Percentiles rank a stretch among this genome's conserved stretches.
phyloP scores from a whole-genome alignment of 2,113 vertebrate species.

The Aptenodytes forsteri region DNA sequence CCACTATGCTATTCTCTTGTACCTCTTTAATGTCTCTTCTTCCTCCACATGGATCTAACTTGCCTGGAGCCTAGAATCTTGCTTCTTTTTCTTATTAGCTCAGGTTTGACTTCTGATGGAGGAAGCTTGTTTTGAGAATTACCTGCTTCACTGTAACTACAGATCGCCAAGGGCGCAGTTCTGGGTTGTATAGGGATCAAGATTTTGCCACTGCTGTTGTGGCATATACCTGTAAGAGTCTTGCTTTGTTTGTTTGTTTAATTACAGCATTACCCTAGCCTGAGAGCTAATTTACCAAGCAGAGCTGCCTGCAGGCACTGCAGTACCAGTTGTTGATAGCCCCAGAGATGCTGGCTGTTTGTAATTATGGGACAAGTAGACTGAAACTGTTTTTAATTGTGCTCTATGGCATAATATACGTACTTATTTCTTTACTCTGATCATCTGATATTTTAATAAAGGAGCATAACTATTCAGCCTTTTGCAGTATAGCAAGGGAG shows the following conservation, averaged over 20 bases:
- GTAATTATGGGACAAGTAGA: neutral
- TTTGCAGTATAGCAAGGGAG: neutral
- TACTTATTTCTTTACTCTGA: neutral
- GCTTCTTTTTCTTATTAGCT: neutral
- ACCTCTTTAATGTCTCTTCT: neutral
- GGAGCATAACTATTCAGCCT: neutral
- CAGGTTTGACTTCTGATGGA: neutral
- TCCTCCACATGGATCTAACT: neutral
- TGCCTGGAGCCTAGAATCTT: neutral
- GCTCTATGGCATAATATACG: neutral
- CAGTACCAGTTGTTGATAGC: neutral
- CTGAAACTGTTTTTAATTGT: constrained; percentile 20
- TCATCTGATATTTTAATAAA: neutral
- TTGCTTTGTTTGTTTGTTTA: constrained; percentile 29
- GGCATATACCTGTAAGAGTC: neutral
- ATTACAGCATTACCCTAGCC: neutral
- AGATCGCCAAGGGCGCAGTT: neutral
- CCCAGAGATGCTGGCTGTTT: neutral
- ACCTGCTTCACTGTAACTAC: neutral
- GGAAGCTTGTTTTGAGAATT: neutral
- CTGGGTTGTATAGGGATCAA: neutral
- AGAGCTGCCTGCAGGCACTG: neutral
- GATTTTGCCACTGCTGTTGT: neutral
- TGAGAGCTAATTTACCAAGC: constrained; percentile 5
- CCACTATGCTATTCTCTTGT: neutral